These are phyloP conservation scores for Stomatorhinus walkeri DNA, from an alignment of 2,797 vertebrate species.

Conservation along the genomic window DNA sequence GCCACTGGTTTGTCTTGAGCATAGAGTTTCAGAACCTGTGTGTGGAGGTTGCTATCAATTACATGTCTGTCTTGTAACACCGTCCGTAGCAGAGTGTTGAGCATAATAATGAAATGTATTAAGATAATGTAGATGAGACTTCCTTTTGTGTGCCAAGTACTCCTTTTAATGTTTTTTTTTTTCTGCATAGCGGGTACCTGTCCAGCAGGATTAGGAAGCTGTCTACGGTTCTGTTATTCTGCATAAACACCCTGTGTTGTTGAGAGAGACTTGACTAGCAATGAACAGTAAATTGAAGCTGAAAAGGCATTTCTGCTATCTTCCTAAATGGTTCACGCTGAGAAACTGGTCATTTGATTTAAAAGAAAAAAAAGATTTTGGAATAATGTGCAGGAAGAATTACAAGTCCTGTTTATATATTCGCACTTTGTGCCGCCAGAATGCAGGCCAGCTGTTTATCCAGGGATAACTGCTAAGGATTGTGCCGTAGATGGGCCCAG, in stretches of 20 bases:
- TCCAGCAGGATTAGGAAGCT: not conserved
- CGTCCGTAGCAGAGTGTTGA: not conserved
- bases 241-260: not conserved
- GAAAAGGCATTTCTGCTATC: not conserved
- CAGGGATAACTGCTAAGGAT: not conserved
- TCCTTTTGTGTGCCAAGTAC: not conserved
- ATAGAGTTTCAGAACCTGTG: not conserved
- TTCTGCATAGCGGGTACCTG: not conserved
- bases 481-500: not conserved
- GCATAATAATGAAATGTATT: not conserved
- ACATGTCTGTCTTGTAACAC: not conserved
- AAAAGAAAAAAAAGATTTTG: not conserved
- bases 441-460: not conserved
- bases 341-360: not conserved
- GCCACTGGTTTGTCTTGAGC: conserved; percentile 5
- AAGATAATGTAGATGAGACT: not conserved
- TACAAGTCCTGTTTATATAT: not conserved
- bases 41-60: not conserved
- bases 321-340: not conserved
- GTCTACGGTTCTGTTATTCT: not conserved
- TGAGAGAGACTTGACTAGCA: not conserved
- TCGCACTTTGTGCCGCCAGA: not conserved
- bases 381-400: not conserved
- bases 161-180: not conserved
- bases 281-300: not conserved